phyloP scores from a whole-genome alignment of 2,888 invertebrate species.

The Plebejus melissa region DNA sequence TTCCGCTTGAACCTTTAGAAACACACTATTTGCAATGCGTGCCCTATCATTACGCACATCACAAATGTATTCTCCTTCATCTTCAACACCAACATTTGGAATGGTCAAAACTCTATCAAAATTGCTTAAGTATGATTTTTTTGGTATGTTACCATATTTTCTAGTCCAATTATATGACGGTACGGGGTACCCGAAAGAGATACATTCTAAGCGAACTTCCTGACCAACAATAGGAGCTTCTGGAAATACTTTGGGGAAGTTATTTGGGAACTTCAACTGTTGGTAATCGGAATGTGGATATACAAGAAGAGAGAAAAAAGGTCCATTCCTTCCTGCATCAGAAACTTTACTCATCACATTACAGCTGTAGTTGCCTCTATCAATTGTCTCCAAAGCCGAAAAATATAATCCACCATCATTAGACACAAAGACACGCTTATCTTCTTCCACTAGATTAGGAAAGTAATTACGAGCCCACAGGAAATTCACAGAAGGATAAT shows the following conservation, averaged over 20 bases:
- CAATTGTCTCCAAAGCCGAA: slow-evolving; percentile 94
- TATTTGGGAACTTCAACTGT: slow-evolving; percentile 94
- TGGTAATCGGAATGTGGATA: slow-evolving; percentile 93
- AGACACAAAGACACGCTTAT: slow-evolving; percentile 94
- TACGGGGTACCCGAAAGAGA: slow-evolving; percentile 97
- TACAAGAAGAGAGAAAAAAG: slow-evolving; percentile 90
- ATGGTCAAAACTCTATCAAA: slow-evolving; percentile 93
- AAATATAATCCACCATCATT: slow-evolving; percentile 96
- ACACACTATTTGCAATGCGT: slow-evolving; percentile 86
- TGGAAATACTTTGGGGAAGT: slow-evolving; percentile 97
- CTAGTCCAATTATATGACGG: slow-evolving; percentile 97
- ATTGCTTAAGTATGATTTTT: slow-evolving; percentile 84
- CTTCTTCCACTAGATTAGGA: slow-evolving; percentile 95
- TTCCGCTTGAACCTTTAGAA: slow-evolving; percentile 91
- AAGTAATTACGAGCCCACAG: slow-evolving; percentile 95
- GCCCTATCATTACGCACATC: slow-evolving; percentile 89
- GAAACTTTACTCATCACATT: slow-evolving; percentile 93
- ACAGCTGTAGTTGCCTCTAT: slow-evolving; percentile 94
- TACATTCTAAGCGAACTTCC: slow-evolving; percentile 94
- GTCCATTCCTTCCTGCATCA: slow-evolving; percentile 93
- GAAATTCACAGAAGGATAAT: slow-evolving; percentile 92
- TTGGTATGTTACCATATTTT: slow-evolving; percentile 84
- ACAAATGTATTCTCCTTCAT: slow-evolving; percentile 95
- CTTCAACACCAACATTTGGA: slow-evolving; percentile 91
- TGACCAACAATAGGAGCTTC: slow-evolving; percentile 94